Evolutionary conservation across 2,888 invertebrate species (phyloP), one percentile per base, ranked within the genome.

Genomic region (Anarsia innoxiella): DNA sequence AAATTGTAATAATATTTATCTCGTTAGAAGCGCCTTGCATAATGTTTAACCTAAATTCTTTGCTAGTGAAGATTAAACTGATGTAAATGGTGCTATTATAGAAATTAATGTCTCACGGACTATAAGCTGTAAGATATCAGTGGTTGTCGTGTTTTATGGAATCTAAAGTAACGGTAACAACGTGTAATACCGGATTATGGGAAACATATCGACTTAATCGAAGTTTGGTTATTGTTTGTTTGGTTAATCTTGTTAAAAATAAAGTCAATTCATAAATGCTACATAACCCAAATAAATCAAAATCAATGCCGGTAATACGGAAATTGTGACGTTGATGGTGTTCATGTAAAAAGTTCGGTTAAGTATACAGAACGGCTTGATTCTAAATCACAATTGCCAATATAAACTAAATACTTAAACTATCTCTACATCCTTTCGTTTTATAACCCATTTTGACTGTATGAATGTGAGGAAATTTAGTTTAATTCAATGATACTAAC

Each of bases 11-110:
- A n/a, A n/a, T n/a, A n/a, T n/a, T n/a, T n/a, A n/a, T n/a, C n/a
- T n/a, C n/a, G n/a, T 13, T 28, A 3, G n/a, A 10, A 19, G 23
- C 23, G 1, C 12, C 16, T 8, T 12, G 11, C 19, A 12, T 23
- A n/a, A n/a, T n/a, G n/a, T 3, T 8, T 19, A 19, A 8, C 19
- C 19, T 19, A 8, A 19, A 19, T 19, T 19, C 15, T 28, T 36
- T 36, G 14, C 23, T 16, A 23, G 29, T 36, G 36, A 36, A 23
- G 36, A 29, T 36, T 36, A 29, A 3, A n/a, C 23, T 11, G n/a
- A 36, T 36, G 23, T 23, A 36, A 26, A 13, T 28, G 27, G 16
- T 14, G 9, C 23, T 26, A 29, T 29, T 36, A 36, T 29, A 23
- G 13, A 14, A 28, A 36, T 36, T 29, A 36, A 36, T 28, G 36